Base-by-base conservation (phyloP, 2,797 vertebrate genomes). In the Glossophaga mutica region DNA sequence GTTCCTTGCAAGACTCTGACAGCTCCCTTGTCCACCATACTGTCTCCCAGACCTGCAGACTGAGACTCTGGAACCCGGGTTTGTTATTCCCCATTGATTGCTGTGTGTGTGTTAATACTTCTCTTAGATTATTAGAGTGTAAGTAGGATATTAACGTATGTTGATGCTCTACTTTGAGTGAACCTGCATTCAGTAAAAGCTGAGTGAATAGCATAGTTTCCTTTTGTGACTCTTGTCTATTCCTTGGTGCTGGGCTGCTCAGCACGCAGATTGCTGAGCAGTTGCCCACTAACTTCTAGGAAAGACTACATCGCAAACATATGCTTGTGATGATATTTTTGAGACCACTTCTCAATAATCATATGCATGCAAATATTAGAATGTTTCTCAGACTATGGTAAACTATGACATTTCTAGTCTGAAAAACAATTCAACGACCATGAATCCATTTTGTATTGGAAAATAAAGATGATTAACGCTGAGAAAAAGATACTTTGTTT, bases 341-440 rank as follows among this genome's bases (percentile, higher is more conserved):
- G 22, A 83, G 79, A 91, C 22, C 21, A 85, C 22, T 79, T 48
- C 4, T 18, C 57, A 96, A 37, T 82, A 96, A 42, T 48, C 19
- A 86, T 24, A 18, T 77, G 62, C 4, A 74, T 57, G 32, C n/a
- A 81, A 91, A 71, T n/a, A 65, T 65, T 44, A 85, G 55, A 52
- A 7, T 90, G 29, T 77, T 90, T 92, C 50, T 32, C 14, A 84
- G 34, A 74, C 8, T n/a, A 24, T 55, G 39, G 73, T 16, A 82
- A 94, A 34, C 21, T 78, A 42, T 74, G 34, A 79, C 16, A 84
- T 93, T 87, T 32, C 37, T 91, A 92, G 87, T 90, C 26, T 86
- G 42, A 81, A 92, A 94, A 94, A 93, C 8, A 92, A 81, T 94
- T 96, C 16, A 92, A 77, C 16, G 82, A 52, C 11, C 87, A 85